phyloP scores from a whole-genome alignment of 1,140 invertebrate species.

The Scaptomyza pallida region DNA sequence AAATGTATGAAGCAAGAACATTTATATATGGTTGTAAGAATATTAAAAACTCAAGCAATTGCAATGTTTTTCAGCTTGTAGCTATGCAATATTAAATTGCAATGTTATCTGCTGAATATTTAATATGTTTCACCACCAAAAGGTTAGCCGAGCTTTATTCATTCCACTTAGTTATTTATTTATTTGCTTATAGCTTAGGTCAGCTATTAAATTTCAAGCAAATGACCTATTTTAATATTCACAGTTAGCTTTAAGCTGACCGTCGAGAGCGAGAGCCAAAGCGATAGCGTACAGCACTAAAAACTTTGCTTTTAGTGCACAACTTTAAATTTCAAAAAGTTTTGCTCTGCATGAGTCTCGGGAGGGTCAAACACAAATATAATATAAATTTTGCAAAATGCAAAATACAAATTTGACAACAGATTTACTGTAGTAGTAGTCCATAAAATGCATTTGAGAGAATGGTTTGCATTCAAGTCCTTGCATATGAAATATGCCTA shows the following conservation, averaged over 20 bases:
- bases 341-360: slow-evolving; percentile 9
- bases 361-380: slow-evolving; percentile 25
- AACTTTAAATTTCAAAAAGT: slow-evolving; percentile 6
- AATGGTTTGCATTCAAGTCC: slow-evolving; percentile 23
- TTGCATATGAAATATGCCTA: slow-evolving; percentile 30
- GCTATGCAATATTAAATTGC: not conserved
- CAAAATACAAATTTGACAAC: slow-evolving; percentile 53
- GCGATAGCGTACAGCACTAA: not conserved
- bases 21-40: too few species aligned
- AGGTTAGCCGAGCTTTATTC: not conserved
- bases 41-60: not conserved
- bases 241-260: not conserved
- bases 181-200: not conserved
- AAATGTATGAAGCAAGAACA: not conserved
- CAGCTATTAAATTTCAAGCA: not conserved
- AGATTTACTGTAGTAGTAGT: slow-evolving; percentile 55
- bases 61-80: not conserved
- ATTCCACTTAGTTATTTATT: not conserved
- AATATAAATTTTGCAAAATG: slow-evolving; percentile 43
- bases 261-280: too few species aligned
- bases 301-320: slow-evolving; percentile 4
- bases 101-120: not conserved
- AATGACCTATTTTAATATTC: not conserved
- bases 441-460: slow-evolving; percentile 46
- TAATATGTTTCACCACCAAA: not conserved